Evolutionary conservation across 1,140 invertebrate species (phyloP).

Genomic region (Tetramorium alpestre): DNA sequence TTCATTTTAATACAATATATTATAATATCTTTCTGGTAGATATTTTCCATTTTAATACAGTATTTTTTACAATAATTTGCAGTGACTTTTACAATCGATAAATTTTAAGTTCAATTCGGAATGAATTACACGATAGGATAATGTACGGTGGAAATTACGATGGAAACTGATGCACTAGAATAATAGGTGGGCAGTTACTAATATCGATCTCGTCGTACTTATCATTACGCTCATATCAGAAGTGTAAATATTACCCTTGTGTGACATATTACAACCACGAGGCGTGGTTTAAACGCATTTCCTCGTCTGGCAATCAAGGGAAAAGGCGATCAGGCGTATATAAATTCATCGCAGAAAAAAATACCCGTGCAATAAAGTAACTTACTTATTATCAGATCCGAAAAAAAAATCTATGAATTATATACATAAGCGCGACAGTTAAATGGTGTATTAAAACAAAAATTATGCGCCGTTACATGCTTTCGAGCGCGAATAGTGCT

Average conservation of each 20-base stretch:
- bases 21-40: background rate
- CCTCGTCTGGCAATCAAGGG: conserved; percentile 40
- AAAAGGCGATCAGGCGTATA: conserved; percentile 30
- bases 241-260: conserved; percentile 61
- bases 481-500: background rate
- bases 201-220: conserved; percentile 19
- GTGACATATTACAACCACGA: conserved; percentile 30
- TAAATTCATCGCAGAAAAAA: conserved; percentile 54
- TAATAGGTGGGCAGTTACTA: background rate
- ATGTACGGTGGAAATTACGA: conserved; percentile 1
- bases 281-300: conserved; percentile 26
- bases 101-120: background rate
- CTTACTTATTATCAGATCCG: conserved; percentile 39
- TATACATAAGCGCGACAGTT: background rate
- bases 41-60: conserved; percentile 2
- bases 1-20: background rate
- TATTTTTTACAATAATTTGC: background rate
- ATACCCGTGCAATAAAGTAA: conserved; percentile 10
- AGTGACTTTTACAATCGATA: background rate
- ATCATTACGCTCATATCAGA: conserved; percentile 43
- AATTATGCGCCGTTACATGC: conserved; percentile 16
- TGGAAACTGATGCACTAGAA: conserved; percentile 1
- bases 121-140: background rate
- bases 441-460: background rate
- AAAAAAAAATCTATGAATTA: conserved; percentile 15